Evolutionary conservation across 2,797 vertebrate species (phyloP), one percentile per base, ranked within the genome.

Genomic region (Peromyscus aztecus): DNA sequence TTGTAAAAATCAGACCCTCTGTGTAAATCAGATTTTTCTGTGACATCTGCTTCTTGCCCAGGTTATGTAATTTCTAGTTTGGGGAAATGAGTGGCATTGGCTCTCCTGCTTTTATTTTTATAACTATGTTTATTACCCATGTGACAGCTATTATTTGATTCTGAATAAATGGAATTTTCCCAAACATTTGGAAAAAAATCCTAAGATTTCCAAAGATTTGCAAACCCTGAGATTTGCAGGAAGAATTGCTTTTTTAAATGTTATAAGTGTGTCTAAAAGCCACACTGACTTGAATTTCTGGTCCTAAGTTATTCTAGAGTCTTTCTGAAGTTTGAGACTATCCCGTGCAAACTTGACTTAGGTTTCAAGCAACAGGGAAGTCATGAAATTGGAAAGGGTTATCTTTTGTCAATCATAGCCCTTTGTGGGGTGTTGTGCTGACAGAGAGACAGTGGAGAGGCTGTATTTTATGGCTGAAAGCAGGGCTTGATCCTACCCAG

Each of bases 321-420:
- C 94, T 94, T 94, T 93, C 92, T 96, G 95, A 97, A 97, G 96
- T 96, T 57, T 96, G 96, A 97, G 93, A 93, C 86, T 24, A 49
- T 91, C 92, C 91, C 89, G 29, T 24, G 87, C 94, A 97, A 95
- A 89, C 91, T 82, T 91, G 40, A 83, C 92, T 97, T 95, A 76
- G 77, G 86, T 97, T 97, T 97, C 97, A 94, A 75, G 92, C 93
- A 37, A 71, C 17, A 29, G 86, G 94, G 82, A 95, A 94, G 86
- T 92, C 94, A 49, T 52, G 94, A 95, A 93, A 88, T 96, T 91
- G 95, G 95, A 93, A 94, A 90, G 86, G 83, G 95, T 95, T 97
- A 93, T 96, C 96, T 97, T 97, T 93, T 93, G 95, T 97, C 91
- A 8, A 65, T 95, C 96, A 43, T 9, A 43, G 71, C 57, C 94